Percentiles rank a stretch among this genome's conserved stretches.
These are phyloP conservation scores for rat (Rattus norvegicus) DNA, from an alignment of 2,113 vertebrate species.

Conservation along the genomic window DNA sequence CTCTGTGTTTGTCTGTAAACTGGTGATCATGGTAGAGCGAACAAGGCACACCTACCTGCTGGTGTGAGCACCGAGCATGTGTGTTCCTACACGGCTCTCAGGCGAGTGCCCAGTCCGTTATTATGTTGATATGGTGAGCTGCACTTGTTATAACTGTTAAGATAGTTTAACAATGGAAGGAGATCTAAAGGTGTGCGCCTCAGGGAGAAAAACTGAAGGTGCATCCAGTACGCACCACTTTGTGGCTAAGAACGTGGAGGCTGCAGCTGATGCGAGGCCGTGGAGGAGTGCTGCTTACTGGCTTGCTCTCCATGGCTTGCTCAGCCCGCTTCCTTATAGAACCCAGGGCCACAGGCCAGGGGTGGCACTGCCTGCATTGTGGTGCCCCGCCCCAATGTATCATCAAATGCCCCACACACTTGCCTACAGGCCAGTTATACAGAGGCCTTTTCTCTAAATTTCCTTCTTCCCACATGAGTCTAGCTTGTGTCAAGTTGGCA, in stretches of 20 bases:
- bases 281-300: background rate
- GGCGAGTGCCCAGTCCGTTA: background rate
- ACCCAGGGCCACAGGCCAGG: background rate
- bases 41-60: background rate
- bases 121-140: background rate
- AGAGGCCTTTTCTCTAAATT: background rate
- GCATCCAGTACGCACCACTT: background rate
- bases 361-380: background rate
- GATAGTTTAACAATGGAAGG: background rate
- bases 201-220: background rate
- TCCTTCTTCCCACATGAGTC: background rate
- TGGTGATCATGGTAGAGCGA: background rate
- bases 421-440: background rate
- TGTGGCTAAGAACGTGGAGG: background rate
- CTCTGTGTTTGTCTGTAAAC: background rate
- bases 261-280: background rate
- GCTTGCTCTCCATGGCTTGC: background rate
- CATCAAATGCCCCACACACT: background rate
- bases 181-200: background rate
- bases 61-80: background rate
- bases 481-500: background rate
- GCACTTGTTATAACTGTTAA: background rate
- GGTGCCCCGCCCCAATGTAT: background rate
- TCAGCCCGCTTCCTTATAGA: background rate
- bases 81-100: rapidly evolving